These are phyloP conservation scores for Barnardius zonarius DNA, from an alignment of 2,113 vertebrate genomes.

Conservation along the genomic window DNA sequence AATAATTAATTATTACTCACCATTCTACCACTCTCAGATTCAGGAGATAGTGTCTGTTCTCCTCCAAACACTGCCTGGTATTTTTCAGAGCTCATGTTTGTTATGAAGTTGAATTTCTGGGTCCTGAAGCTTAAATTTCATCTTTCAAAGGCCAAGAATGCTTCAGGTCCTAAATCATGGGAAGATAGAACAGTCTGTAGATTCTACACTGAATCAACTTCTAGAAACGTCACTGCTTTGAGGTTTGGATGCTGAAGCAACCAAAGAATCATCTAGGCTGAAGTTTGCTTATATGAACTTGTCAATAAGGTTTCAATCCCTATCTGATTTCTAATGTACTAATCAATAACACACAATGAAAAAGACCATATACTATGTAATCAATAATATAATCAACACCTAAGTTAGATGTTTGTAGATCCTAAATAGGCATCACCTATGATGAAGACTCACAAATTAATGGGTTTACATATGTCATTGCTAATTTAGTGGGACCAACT, in stretches of 20 bases:
- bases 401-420: background rate
- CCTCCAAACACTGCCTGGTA: background rate
- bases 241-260: background rate
- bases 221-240: background rate
- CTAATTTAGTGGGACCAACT: background rate
- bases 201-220: background rate
- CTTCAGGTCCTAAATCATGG: background rate
- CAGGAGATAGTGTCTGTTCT: background rate
- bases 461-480: background rate
- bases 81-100: background rate
- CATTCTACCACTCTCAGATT: background rate
- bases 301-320: background rate
- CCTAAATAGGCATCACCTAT: background rate
- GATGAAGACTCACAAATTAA: background rate
- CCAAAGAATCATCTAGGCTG: background rate
- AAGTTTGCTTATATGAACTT: background rate
- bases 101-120: background rate
- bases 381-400: background rate
- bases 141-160: conserved; percentile 3
- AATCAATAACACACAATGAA: background rate
- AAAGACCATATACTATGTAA: background rate
- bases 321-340: background rate
- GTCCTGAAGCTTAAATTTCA: background rate
- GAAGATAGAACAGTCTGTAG: background rate
- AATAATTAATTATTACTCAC: conserved; percentile 52